These are phyloP conservation scores for Xyrauchen texanus DNA, from an alignment of 2,113 vertebrate genomes.

Conservation along the genomic window DNA sequence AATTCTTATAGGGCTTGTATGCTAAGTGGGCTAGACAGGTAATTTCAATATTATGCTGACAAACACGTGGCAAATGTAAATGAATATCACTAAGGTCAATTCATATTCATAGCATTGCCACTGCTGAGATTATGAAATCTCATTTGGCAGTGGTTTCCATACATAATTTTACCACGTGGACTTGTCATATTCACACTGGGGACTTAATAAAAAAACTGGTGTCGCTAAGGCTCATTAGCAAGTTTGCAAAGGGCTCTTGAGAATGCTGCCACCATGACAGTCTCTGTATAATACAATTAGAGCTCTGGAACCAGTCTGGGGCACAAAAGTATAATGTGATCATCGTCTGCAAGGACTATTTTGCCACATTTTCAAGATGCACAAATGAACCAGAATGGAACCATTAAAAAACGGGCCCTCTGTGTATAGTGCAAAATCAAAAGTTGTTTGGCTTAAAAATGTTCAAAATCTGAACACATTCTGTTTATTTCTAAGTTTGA, in stretches of 20 bases:
- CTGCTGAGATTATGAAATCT: conserved; percentile 28
- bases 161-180: conserved; percentile 21
- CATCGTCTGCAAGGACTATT: background rate
- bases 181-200: conserved; percentile 17
- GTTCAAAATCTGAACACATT: too few relatives aligned
- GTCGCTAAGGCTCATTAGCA: conserved; percentile 17
- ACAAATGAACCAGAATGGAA: background rate
- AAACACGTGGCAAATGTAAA: conserved; percentile 37
- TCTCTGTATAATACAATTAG: conserved; percentile 22
- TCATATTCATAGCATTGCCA: conserved; percentile 44
- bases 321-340: conserved; percentile 18
- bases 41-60: conserved; percentile 31
- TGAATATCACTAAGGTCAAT: conserved; percentile 38
- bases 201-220: background rate
- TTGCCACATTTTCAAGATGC: background rate
- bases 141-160: conserved; percentile 21
- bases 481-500: too few relatives aligned
- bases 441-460: too few relatives aligned
- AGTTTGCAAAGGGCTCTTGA: conserved; percentile 13
- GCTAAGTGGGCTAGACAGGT: conserved; percentile 37
- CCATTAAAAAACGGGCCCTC: background rate
- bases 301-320: background rate
- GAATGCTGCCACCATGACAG: background rate
- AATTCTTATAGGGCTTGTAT: background rate
- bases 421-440: background rate